Conservation (phyloP, 1,140 invertebrate genomes). For the Bacillus rossius region DNA sequence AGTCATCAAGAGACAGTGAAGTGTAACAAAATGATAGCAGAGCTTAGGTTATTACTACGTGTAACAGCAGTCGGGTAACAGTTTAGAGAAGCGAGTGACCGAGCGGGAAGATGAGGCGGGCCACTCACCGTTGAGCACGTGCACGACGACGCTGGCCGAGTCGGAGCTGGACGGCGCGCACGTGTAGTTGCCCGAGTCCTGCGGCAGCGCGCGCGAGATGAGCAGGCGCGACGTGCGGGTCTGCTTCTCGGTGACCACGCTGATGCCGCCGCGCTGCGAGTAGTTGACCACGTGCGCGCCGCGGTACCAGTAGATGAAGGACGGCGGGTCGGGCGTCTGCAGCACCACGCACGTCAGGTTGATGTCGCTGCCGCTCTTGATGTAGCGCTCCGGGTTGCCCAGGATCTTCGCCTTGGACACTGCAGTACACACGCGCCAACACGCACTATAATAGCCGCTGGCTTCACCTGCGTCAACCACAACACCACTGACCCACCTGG, state of each 20-base stretch:
- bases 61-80: too few species aligned
- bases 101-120: too few species aligned
- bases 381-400: slow-evolving; percentile 76
- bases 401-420: slow-evolving; percentile 85
- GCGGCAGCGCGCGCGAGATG: slow-evolving; percentile 68
- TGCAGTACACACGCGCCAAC: slow-evolving; percentile 49
- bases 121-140: slow-evolving; percentile 54
- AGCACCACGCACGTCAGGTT: slow-evolving; percentile 83
- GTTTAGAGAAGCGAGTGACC: too few species aligned
- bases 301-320: slow-evolving; percentile 89
- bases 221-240: slow-evolving; percentile 76
- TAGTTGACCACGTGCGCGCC: slow-evolving; percentile 84
- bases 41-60: too few species aligned
- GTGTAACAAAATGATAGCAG: too few species aligned
- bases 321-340: slow-evolving; percentile 81
- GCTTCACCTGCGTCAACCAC: too few species aligned
- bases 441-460: slow-evolving; percentile 6
- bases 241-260: slow-evolving; percentile 78
- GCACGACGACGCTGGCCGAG: slow-evolving; percentile 51
- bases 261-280: slow-evolving; percentile 76
- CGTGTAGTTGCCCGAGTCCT: slow-evolving; percentile 84
- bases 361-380: slow-evolving; percentile 84
- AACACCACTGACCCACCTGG: too few species aligned
- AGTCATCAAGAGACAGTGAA: too few species aligned
- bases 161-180: slow-evolving; percentile 64